Conservation (phyloP, 2,113 vertebrate species). For the Australoheros scitulus region DNA sequence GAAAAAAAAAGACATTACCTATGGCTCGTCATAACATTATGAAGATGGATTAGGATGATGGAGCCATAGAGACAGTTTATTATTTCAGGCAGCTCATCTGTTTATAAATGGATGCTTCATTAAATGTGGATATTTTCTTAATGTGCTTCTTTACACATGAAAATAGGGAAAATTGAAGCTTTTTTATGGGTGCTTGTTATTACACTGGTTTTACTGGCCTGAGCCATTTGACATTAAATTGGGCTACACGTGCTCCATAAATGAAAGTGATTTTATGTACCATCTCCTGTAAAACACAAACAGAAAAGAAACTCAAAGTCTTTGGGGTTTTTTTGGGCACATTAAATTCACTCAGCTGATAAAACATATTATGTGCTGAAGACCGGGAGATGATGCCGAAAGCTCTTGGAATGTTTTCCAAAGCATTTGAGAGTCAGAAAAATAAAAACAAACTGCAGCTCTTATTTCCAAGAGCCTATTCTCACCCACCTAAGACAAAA, state of each 20-base stretch:
- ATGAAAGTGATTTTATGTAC: not conserved
- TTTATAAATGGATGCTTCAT: not conserved
- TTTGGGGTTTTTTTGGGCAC: too few species aligned
- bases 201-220: not conserved
- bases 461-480: not conserved
- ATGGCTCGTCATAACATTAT: not conserved
- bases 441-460: not conserved
- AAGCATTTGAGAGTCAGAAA: too few species aligned
- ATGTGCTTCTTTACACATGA: not conserved
- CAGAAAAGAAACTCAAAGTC: not conserved
- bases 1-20: not conserved
- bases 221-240: not conserved
- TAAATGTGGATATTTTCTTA: not conserved
- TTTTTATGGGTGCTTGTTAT: not conserved
- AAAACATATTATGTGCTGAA: not conserved
- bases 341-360: not conserved
- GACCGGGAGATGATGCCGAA: too few species aligned
- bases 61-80: not conserved
- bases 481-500: not conserved
- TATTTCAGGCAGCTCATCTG: rapidly evolving
- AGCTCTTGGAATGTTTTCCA: not conserved
- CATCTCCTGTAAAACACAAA: not conserved
- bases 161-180: rapidly evolving
- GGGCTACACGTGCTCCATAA: not conserved
- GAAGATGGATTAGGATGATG: too few species aligned